These are phyloP conservation scores for Pristis pectinata DNA, from an alignment of 2,797 vertebrate species.

Conservation along the genomic window DNA sequence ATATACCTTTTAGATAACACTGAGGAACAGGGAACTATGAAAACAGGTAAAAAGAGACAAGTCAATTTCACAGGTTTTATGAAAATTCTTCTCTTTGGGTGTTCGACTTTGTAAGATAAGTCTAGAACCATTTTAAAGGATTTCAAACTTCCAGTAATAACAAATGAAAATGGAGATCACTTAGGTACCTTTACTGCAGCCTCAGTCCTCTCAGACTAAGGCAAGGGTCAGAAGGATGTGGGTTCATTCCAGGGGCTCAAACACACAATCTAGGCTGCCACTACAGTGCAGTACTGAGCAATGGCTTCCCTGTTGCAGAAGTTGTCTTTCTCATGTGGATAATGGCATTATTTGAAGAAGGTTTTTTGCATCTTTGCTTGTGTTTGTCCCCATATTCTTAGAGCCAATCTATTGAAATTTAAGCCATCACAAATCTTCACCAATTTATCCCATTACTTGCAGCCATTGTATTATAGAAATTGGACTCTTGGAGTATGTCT, in stretches of 20 bases:
- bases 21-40: not conserved
- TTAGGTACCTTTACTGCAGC: not conserved
- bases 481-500: too few species aligned
- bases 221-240: not conserved
- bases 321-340: too few species aligned
- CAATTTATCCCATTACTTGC: too few species aligned
- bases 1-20: not conserved
- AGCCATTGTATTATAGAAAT: too few species aligned
- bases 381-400: too few species aligned
- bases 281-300: not conserved
- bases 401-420: too few species aligned
- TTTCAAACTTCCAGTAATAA: not conserved
- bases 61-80: not conserved
- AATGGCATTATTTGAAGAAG: too few species aligned
- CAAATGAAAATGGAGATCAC: not conserved
- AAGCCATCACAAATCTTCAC: too few species aligned
- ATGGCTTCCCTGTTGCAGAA: not conserved
- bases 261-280: not conserved
- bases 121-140: not conserved
- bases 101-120: not conserved
- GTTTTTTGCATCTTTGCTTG: too few species aligned
- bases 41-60: not conserved
- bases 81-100: not conserved
- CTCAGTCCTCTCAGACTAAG: not conserved
- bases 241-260: not conserved